Evolutionary conservation across 1,140 invertebrate species (phyloP), one percentile per base, ranked within the genome.

Genomic region (Drosophila bocqueti): DNA sequence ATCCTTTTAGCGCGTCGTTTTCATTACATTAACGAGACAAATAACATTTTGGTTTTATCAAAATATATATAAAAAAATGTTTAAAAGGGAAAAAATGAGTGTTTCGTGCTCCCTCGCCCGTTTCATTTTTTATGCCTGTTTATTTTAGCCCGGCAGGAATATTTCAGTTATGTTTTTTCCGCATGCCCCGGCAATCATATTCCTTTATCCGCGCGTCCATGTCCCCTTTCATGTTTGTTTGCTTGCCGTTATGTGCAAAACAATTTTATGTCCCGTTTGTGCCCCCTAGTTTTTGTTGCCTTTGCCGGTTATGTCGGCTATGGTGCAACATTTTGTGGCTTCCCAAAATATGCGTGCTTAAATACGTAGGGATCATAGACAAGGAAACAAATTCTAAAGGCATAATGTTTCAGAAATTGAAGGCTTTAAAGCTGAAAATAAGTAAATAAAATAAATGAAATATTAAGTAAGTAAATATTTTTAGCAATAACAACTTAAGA

Each of bases 1-100:
- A 90, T 90, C 82, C 85, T 82, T 90, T 90, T 90, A 90, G 79
- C 75, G 46, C 55, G 45, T 64, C 86, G 79, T 75, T 86, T 90
- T 90, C 85, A 90, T 90, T 90, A 90, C 85, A 85, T 91, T 90
- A 82, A 62, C 68, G 66, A 59, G 83, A 79, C 55, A 71, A 45
- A 52, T 60, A 55, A 50, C 55, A 76, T 86, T 76, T 82, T 79
- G 65, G 65, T 80, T 80, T 77, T 71, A 68, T 68, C 46, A 73
- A 73, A 73, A 73, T 73, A 73, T 52, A 24, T 57, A 40, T n/a
- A 57, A 40, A 46, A 63, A 67, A 64, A 78, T 21, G 68, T 72
- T 67, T 61, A 78, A 81, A 57, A 38, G 67, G 31, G 57, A 61
- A 38, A 57, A 73, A 73, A 52, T 46, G 50, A 18, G 16, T 67